Base-by-base conservation (phyloP, 2,888 invertebrate genomes). In the Torymus auratus region DNA sequence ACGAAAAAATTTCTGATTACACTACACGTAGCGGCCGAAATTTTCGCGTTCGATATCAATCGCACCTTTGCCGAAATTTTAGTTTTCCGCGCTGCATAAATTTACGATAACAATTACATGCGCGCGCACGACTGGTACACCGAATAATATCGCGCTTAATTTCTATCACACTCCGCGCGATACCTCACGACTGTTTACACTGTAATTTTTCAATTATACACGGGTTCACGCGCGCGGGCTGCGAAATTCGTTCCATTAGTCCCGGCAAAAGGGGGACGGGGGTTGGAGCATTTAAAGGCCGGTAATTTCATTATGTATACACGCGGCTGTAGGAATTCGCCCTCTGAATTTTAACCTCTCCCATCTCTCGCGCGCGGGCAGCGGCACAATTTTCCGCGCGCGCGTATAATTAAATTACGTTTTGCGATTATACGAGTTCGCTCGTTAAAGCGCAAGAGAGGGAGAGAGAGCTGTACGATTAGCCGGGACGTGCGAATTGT, bases 361-460 rank as follows among this genome's bases (percentile, higher is more conserved):
- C 28, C 50, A 56, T 61, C 23, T 58, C 74, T 60, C n/a, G 3
- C 41, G 28, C 28, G 3, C n/a, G n/a, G n/a, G n/a, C n/a, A 28
- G 28, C n/a, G 1, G 11, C 28, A 15, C 12, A 60, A 65, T 69
- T 77, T 64, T 23, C 12, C 61, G 13, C 50, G 71, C 61, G 12
- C n/a, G 13, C 52, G 65, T 41, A 28, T 70, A 80, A 74, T 80
- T 69, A 74, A 80, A 80, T 80, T 74, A 75, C 69, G 20, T 55
- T 55, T 65, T 23, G 76, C 76, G 72, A 80, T 80, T 80, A 56
- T 80, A 62, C 62, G 72, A 80, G 67, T 76, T 80, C 41, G 28
- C 76, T 76, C 77, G 69, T 77, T 72, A 77, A 65, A 70, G 15
- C 12, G 28, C 7, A 7, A 7, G 5, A 10, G 7, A 41, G 41